phyloP scores from a whole-genome alignment of 2,113 vertebrate species.

The Onychorhynchus coronatus region DNA sequence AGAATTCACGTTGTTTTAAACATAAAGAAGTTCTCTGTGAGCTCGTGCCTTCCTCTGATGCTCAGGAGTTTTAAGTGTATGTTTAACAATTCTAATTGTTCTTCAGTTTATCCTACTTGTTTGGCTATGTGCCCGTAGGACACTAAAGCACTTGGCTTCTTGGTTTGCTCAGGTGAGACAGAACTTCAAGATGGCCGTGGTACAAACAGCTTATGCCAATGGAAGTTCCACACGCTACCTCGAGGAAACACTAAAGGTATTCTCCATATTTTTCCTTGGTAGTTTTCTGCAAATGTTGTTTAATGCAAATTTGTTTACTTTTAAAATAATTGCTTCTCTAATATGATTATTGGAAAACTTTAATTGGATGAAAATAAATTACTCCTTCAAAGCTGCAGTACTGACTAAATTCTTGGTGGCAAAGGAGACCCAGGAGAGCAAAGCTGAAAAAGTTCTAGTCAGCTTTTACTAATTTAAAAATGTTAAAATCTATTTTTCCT shows the following conservation, averaged over 20 bases:
- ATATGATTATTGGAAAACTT: not conserved
- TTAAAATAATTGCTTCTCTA: not conserved
- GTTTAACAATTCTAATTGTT: not conserved
- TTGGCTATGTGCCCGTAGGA: rapidly evolving
- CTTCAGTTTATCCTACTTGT: not conserved
- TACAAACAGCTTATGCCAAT: conserved; percentile 96
- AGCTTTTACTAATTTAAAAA: not conserved
- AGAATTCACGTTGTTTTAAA: not conserved
- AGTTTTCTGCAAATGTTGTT: not conserved
- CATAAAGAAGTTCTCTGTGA: not conserved
- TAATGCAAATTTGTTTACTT: not conserved
- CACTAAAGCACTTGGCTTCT: not conserved
- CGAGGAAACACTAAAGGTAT: conserved; percentile 89
- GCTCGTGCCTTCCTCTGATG: not conserved
- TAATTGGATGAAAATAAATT: not conserved
- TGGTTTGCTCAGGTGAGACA: conserved; percentile 78
- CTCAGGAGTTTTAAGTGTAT: not conserved
- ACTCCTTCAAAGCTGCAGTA: not conserved
- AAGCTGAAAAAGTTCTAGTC: not conserved
- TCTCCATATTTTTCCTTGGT: not conserved
- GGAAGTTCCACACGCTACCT: conserved; percentile 91
- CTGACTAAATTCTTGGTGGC: not conserved
- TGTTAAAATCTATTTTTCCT: not conserved
- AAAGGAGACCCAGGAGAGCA: not conserved
- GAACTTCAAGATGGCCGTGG: conserved; percentile 82